Evolutionary conservation across 35 echinoderm and acorn worm species (phyloP).

Genomic region (Ophioderma brevispina): DNA sequence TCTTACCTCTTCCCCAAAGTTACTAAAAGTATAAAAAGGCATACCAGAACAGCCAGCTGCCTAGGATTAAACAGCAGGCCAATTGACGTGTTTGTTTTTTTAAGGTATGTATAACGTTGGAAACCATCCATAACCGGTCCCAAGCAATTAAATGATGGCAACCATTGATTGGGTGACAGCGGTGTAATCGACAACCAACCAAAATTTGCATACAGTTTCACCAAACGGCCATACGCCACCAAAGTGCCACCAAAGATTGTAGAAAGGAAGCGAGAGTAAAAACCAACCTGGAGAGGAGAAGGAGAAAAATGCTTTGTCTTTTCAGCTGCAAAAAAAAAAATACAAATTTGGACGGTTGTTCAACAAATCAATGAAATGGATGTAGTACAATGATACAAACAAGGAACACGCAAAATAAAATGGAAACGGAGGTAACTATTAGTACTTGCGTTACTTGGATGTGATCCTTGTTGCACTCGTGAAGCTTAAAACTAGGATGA

Average conservation of each 20-base stretch:
- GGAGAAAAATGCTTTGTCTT: no score
- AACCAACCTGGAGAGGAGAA: not conserved
- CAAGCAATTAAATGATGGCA: not conserved
- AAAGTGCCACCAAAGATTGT: not conserved
- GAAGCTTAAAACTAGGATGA: no score
- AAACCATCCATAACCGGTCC: not conserved
- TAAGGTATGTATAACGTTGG: not conserved
- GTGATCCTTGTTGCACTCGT: no score
- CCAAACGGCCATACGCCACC: not conserved
- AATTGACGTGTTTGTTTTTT: not conserved
- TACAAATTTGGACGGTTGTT: no score
- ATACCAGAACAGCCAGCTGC: not conserved
- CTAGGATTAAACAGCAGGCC: not conserved
- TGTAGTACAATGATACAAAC: no score
- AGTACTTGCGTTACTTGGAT: no score
- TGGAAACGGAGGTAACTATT: no score
- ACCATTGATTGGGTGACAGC: not conserved
- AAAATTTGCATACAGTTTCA: not conserved
- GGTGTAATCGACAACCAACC: not conserved
- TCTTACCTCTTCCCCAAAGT: not conserved
- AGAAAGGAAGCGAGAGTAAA: not conserved
- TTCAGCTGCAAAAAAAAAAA: no score
- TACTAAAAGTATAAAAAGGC: not conserved
- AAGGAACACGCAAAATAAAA: no score
- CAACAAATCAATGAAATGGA: no score